phyloP scores from a whole-genome alignment of 2,113 vertebrate species.

The Sorex fumeus region DNA sequence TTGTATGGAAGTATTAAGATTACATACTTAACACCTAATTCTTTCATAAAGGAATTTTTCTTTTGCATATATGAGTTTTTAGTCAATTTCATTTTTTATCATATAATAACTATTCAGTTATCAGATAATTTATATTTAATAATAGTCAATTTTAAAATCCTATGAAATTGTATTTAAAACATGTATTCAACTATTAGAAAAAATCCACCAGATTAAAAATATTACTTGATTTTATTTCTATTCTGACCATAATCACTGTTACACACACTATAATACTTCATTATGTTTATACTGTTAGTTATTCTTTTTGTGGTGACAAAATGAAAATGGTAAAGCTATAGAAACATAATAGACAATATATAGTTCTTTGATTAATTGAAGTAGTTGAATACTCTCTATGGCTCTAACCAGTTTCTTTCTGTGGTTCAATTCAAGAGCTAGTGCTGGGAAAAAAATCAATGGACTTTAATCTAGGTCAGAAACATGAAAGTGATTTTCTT shows the following conservation, averaged over 20 bases:
- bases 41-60: not conserved
- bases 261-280: not conserved
- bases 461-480: not conserved
- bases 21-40: too few relatives aligned
- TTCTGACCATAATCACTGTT: conserved; percentile 2
- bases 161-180: not conserved
- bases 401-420: not conserved
- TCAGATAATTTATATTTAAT: conserved; percentile 17
- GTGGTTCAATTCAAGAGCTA: conserved; percentile 17
- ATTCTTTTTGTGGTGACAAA: not conserved
- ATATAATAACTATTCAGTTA: not conserved
- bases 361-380: not conserved
- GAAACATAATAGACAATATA: conserved; percentile 3
- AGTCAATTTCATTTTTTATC: not conserved
- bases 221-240: not conserved
- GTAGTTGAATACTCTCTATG: not conserved
- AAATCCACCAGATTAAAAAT: not conserved
- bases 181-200: not conserved
- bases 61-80: not conserved
- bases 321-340: not conserved
- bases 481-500: not conserved
- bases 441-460: not conserved
- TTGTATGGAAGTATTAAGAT: too few relatives aligned
- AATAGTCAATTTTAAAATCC: not conserved
- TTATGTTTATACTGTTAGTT: not conserved